Evolutionary conservation across 2,797 vertebrate genomes (phyloP).

Genomic region (Euphonia xanthogaster): DNA sequence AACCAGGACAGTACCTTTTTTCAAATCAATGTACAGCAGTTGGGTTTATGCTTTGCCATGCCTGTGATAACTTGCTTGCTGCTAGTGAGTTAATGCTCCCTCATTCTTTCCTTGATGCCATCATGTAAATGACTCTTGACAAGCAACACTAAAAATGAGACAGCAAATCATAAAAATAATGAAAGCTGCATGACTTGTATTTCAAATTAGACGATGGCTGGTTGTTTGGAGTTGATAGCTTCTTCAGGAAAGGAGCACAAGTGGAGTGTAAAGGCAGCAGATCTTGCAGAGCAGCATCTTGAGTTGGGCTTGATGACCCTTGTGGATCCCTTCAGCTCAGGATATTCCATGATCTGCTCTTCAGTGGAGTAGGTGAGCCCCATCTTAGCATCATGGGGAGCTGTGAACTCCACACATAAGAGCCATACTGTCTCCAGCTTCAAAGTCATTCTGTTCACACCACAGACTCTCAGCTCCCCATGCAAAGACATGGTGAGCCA

Average conservation of each 20-base stretch:
- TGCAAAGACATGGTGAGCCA: not conserved
- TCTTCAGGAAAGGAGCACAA: not conserved
- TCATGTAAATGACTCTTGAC: not conserved
- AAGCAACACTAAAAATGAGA: not conserved
- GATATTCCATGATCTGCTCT: not conserved
- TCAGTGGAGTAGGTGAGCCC: not conserved
- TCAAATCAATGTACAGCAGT: not conserved
- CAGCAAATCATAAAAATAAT: not conserved
- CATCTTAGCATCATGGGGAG: not conserved
- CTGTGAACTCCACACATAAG: not conserved
- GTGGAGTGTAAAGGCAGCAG: not conserved
- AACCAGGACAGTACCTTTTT: not conserved
- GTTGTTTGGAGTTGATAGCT: not conserved
- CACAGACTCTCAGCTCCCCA: not conserved
- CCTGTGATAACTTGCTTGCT: not conserved
- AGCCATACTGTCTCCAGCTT: not conserved
- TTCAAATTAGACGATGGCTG: not conserved
- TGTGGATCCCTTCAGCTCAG: not conserved
- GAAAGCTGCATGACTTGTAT: not conserved
- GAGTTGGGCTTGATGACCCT: fast-evolving
- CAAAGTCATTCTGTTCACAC: not conserved
- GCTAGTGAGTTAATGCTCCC: fast-evolving
- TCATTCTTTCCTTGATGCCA: not conserved
- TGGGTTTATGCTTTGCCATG: not conserved
- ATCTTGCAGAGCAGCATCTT: not conserved